Evolutionary conservation across 2,888 invertebrate genomes (phyloP), one percentile per base, ranked within the genome.

Genomic region (Drosophila maculinotata): DNA sequence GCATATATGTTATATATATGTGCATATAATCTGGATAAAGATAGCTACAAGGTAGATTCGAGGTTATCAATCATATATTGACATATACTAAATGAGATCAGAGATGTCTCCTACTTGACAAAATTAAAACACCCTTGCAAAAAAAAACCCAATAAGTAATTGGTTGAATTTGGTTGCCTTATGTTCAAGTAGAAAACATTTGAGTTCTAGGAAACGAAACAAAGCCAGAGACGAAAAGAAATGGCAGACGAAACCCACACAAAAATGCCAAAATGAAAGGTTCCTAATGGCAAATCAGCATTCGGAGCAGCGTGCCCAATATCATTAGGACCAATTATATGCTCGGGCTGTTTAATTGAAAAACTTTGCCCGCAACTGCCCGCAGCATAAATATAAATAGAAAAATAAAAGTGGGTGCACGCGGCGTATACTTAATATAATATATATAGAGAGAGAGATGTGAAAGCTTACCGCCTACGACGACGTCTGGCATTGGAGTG

Each of bases 401-500:
- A 9, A 12, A 47, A 23, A 47, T 30, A 17, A 26, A 38, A 9
- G 25, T 15, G 20, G 44, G 17, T 35, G 28, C 65, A 62, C 47
- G 56, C 26, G 41, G 49, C 73, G 77, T 76, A 71, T 72, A 57
- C 59, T 67, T 76, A 44, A 74, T 60, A 30, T 54, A 10, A 15
- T 48, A 10, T n/a, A n/a, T n/a, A n/a, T n/a, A n/a, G n/a, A n/a
- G n/a, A n/a, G n/a, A n/a, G n/a, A n/a, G n/a, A n/a, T n/a, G n/a
- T n/a, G n/a, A n/a, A 8, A 15, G 20, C 6, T 86, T 67, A 91
- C 91, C 75, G 58, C 35, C 72, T 78, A 31, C 81, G 79, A 1
- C 84, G 79, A 30, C 79, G 74, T n/a, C 51, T 59, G 45, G 81
- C 77, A 66, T 62, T 83, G 42, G 83, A 57, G 52, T 90, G 85